Base-by-base conservation (phyloP, 2,888 invertebrate genomes). In the Agrotis ipsilon region DNA sequence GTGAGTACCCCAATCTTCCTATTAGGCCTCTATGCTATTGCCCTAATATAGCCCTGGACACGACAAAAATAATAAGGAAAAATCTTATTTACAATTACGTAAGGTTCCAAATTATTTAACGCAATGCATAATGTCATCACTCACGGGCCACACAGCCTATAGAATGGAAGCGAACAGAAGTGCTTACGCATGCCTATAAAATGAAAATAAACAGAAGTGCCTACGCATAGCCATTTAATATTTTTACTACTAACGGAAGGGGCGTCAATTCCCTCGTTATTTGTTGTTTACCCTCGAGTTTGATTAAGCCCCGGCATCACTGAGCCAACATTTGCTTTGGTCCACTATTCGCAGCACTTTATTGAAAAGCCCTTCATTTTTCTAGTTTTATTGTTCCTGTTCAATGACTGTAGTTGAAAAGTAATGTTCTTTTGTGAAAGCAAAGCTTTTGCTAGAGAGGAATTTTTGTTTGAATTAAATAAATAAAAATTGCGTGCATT, bases 231-330 rank as follows among this genome's bases (percentile, higher is more conserved):
- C 1, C 39, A 19, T 54, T 24, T 57, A 54, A 48, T 76, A 60
- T 68, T 63, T 70, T 57, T 27, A 48, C 39, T 73, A 3, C 27
- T 32, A 70, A 32, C 57, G 59, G 66, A 67, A 61, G 49, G 63
- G 73, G 72, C 65, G 69, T 72, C 71, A 65, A 63, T 80, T 77
- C 48, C 45, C 69, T 70, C 49, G 72, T 70, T 80, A 71, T 79
- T 85, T 76, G 75, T 72, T 86, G 68, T 86, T 83, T 75, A 71
- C 76, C 58, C n/a, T 70, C 59, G 63, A 79, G 81, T 84, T 80
- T 83, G 85, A 85, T 85, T 85, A 84, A 82, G 72, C 74, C 55
- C 68, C 32, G 72, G 71, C 71, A 82, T 67, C 63, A 64, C 69
- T 61, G 57, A 48, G 49, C 61, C 57, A 83, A 84, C 62, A 75